Percentiles rank a stretch among this genome's conserved stretches.
Evolutionary conservation across 2,113 vertebrate genomes (phyloP).

Genomic region (Phodopus roborovskii): DNA sequence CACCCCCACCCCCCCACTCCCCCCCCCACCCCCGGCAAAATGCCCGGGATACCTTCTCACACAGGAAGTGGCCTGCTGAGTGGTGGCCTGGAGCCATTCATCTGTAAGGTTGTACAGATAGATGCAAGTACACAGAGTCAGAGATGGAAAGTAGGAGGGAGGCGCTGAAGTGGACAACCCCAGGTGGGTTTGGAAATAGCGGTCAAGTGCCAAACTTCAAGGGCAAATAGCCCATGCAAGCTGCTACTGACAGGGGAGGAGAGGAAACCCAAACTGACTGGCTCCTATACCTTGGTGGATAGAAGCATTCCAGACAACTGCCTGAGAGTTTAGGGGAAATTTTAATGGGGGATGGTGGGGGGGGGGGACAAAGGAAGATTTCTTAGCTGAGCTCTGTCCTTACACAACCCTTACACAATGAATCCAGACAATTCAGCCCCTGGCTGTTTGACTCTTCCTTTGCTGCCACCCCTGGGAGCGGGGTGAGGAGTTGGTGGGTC

Average conservation of each 20-base stretch:
- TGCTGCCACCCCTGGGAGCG: neutral
- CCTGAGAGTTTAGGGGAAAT: neutral
- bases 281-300: neutral
- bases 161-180: neutral
- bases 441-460: neutral
- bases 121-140: neutral
- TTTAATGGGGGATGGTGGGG: neutral
- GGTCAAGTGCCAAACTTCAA: neutral
- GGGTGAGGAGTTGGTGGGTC: neutral
- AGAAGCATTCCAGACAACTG: neutral
- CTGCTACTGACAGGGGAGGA: neutral
- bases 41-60: neutral
- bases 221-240: neutral
- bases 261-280: neutral
- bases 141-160: neutral
- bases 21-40: too few relatives aligned
- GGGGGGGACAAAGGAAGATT: neutral
- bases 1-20: too few relatives aligned
- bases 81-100: neutral
- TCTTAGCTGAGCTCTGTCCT: neutral
- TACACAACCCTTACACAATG: neutral
- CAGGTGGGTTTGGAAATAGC: neutral
- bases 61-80: neutral
- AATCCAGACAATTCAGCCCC: neutral
- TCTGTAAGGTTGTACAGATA: neutral